These are phyloP conservation scores for Sebastes melanostomus DNA, from an alignment of 2,797 vertebrate genomes.

Conservation along the genomic window DNA sequence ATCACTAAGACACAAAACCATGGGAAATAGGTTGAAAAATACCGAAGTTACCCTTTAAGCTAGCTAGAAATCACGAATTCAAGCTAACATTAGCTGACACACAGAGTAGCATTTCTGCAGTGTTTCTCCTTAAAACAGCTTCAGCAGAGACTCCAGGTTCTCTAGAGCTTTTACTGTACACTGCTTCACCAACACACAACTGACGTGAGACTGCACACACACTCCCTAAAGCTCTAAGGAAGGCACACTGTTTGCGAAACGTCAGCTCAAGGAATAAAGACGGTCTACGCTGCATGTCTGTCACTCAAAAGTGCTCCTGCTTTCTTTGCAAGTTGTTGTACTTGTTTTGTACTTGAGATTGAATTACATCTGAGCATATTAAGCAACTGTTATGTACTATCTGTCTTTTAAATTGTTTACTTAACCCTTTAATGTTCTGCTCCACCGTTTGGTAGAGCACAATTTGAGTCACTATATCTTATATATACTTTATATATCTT, in stretches of 20 bases:
- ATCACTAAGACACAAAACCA: neutral
- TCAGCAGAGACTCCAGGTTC: neutral
- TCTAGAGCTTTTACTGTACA: neutral
- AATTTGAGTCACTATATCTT: too few species aligned
- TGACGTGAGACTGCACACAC: neutral
- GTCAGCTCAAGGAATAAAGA: neutral
- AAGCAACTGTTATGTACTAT: neutral
- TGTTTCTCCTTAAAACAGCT: neutral
- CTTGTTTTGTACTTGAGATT: neutral
- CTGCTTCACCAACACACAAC: neutral
- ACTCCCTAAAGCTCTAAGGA: neutral
- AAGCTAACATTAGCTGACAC: neutral
- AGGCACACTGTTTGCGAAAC: neutral
- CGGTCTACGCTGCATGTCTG: neutral
- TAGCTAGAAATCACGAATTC: neutral
- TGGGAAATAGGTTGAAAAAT: too few species aligned
- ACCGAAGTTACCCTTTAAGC: neutral
- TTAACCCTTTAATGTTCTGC: too few species aligned
- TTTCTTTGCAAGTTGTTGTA: neutral
- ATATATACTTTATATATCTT: too few species aligned
- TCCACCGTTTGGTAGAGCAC: too few species aligned
- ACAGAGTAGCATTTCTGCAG: neutral
- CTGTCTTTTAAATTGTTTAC: neutral
- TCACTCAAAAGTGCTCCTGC: constrained; percentile 2
- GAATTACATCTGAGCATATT: neutral